A percentile compares a stretch with the other conserved stretches of the same genome.
Evolutionary conservation across 2,797 vertebrate genomes (phyloP).

Genomic region (Numenius phaeopus): DNA sequence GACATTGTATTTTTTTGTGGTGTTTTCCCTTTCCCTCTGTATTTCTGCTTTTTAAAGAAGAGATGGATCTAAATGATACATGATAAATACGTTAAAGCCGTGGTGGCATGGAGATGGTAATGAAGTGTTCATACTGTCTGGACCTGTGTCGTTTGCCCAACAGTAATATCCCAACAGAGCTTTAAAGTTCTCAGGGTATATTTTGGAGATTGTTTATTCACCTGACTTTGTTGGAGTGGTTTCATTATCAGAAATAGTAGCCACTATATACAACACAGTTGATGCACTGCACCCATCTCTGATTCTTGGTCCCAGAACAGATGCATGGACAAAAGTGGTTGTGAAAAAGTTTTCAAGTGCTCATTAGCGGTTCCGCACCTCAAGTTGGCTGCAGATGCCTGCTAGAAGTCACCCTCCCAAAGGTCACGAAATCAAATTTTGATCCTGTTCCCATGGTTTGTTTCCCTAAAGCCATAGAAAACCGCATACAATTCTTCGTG

Average conservation of each 20-base stretch:
- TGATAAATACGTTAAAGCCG: background rate
- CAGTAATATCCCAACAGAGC: background rate
- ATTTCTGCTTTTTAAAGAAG: background rate
- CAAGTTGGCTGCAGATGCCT: background rate
- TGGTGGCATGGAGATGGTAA: background rate
- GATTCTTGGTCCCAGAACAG: background rate
- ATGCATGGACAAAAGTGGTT: background rate
- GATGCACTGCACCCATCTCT: rapidly evolving
- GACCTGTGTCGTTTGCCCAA: background rate
- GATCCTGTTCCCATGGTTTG: background rate
- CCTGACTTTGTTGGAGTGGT: background rate
- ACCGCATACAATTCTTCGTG: rapidly evolving
- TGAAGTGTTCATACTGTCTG: background rate
- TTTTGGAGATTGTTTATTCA: background rate
- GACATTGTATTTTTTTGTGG: no score
- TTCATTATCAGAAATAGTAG: background rate
- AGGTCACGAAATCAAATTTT: background rate
- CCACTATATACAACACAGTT: background rate
- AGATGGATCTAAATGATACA: background rate
- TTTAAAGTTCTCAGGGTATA: background rate
- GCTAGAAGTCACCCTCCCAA: background rate
- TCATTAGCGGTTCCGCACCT: background rate
- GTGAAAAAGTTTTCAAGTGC: background rate
- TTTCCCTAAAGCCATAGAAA: background rate
- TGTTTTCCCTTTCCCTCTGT: background rate